Evolutionary conservation across 2,113 vertebrate species (phyloP), one percentile per base, ranked within the genome.

Genomic region (Empidonax alnorum): DNA sequence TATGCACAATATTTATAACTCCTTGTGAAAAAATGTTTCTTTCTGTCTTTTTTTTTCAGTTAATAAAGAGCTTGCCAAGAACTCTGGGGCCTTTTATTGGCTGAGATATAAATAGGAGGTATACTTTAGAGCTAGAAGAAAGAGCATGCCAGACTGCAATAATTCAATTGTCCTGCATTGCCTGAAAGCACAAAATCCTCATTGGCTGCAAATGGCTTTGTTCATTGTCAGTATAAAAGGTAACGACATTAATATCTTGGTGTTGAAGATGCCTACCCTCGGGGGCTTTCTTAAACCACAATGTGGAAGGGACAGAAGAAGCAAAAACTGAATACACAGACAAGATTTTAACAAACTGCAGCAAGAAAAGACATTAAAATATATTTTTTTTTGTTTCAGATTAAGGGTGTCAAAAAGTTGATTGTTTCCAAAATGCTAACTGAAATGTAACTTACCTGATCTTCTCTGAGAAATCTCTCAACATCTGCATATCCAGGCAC

Each of bases 401-500:
- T 4, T 21, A 77, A 56, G 6, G n/a, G 3, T 66, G 31, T 74
- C 17, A 71, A 67, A 89, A 92, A 74, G 4, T 31, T 39, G 7
- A 39, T 42, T 82, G 35, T 58, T 87, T 73, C 35, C 31, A 85
- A 94, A 78, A 44, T 1, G 2, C 15, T 74, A 71, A 23, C 49
- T 63, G 80, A 65, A 92, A 84, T 35, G 44, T 30, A 87, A 93
- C 95, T 79, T 72, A 99, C 99, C 97, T 99, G 99, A 72, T 99
- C 98, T 24, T 99, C 98, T 94, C 97, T 96, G 41, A 99, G 98
- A 88, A 99, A 99, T 73, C 95, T 95, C 92, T 99, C 98, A 94
- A 99, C 97, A 5, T 99, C 98, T 88, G 53, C 30, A 16, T 99
- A 99, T 0, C 98, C 99, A 33, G 89, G 77, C 39, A 93, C 78